Evolutionary conservation across 2,113 vertebrate genomes (phyloP).

Genomic region (Bucco capensis): DNA sequence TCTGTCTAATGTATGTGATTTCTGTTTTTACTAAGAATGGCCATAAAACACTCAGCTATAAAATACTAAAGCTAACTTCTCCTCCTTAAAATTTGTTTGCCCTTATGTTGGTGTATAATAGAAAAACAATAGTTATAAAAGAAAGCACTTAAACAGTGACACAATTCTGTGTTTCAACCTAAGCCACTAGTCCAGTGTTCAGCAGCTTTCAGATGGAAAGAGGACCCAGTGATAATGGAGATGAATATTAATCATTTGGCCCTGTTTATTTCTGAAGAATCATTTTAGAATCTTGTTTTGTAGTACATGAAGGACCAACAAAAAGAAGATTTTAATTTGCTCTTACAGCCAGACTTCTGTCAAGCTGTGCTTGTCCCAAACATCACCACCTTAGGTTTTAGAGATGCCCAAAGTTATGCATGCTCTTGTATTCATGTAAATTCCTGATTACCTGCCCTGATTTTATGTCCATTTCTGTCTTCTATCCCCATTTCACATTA

Average conservation of each 20-base stretch:
- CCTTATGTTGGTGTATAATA: background rate
- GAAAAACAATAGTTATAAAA: background rate
- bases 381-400: background rate
- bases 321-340: background rate
- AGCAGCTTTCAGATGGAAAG: background rate
- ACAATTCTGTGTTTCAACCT: background rate
- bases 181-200: background rate
- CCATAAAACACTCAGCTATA: background rate
- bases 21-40: background rate
- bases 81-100: slow-evolving; percentile 1
- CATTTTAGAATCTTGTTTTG: background rate
- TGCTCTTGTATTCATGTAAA: background rate
- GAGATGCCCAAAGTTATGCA: background rate
- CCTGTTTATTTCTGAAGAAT: background rate
- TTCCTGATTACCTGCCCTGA: background rate
- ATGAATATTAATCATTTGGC: background rate
- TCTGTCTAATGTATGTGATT: background rate
- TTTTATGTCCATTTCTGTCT: background rate
- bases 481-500: background rate
- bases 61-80: background rate
- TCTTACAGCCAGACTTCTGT: background rate
- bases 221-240: background rate
- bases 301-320: background rate
- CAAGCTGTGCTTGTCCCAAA: background rate
- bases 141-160: background rate